These are phyloP conservation scores for Chrysolina americana DNA, from an alignment of 2,888 invertebrate genomes.

Conservation along the genomic window DNA sequence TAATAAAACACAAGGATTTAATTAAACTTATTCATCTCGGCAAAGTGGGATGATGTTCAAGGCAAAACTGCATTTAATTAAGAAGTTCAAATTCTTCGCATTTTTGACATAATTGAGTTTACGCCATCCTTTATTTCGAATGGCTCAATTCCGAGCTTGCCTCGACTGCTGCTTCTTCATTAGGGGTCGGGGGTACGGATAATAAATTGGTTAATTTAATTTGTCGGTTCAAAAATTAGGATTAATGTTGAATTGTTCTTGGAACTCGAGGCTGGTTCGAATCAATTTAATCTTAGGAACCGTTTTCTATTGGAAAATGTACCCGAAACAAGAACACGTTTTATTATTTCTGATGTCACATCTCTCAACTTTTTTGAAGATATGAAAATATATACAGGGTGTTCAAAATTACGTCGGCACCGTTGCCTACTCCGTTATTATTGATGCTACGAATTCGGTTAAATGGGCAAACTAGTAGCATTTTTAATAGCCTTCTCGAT, in stretches of 20 bases:
- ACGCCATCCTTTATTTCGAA: constrained; percentile 67
- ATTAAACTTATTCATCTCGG: constrained; percentile 71
- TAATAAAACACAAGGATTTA: constrained; percentile 70
- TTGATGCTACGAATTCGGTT: no score
- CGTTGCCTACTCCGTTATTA: no score
- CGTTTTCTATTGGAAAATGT: no score
- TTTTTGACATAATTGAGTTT: constrained; percentile 71
- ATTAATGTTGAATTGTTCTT: not conserved
- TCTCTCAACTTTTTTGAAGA: no score
- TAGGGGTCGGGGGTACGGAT: constrained; percentile 33
- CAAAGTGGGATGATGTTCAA: constrained; percentile 67
- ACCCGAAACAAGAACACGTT: no score
- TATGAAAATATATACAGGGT: no score
- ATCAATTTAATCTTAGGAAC: no score
- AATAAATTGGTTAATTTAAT: constrained; percentile 44
- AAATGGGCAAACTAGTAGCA: no score
- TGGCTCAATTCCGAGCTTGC: constrained; percentile 64
- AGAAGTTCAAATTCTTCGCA: constrained; percentile 69
- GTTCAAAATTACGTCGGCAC: no score
- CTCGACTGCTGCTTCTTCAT: constrained; percentile 46
- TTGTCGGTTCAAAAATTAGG: constrained; percentile 18
- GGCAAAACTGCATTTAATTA: constrained; percentile 70
- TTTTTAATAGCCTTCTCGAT: no score
- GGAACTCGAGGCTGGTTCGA: no score
- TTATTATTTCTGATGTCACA: no score